Base-by-base conservation (phyloP, 2,113 vertebrate species). In the Perca schrenkii region DNA sequence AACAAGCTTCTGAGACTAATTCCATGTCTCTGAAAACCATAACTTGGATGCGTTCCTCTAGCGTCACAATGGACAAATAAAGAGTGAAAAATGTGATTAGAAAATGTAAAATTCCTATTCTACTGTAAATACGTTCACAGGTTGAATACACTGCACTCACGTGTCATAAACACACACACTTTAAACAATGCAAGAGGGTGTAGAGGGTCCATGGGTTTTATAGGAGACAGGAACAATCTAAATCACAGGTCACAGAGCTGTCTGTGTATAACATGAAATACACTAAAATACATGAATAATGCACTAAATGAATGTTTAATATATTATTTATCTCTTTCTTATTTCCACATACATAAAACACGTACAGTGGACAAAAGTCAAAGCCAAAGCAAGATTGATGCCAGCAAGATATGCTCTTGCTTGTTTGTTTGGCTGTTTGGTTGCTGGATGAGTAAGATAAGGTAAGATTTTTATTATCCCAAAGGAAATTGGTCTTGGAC, bases 251-350 rank as follows among this genome's bases (percentile, higher is more conserved):
- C 8, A 13, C 11, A 49, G 17, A 28, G 1, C 14, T 28, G 65
- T 71, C 31, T 71, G 34, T 16, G 25, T 36, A 46, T 5, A 78
- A 22, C 31, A 72, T 19, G 2, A 54, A 64, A 64, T 4, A 47
- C 19, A 31, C 6, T 54, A 25, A 17, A 62, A 67, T 1, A 21
- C 3, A 34, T 79, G 4, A 70, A 65, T 74, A 52, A 82, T 75
- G 36, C 16, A 82, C 54, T 3, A 16, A 31, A 82, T 47, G 4
- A 53, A 54, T 66, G 36, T 14, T 79, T 8, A 4, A 54, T 79
- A 3, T 22, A 83, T 82, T 71, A 79, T 79, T 75, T 8, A 83
- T 54, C 19, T 10, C 21, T 25, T 74, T 46, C 31, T n/a, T 58
- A 6, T 70, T 71, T 31, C 4, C 6, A 43, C 7, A 14, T n/a